These are phyloP conservation scores for Priocnemis perturbator DNA, from an alignment of 2,888 invertebrate genomes.

Conservation along the genomic window DNA sequence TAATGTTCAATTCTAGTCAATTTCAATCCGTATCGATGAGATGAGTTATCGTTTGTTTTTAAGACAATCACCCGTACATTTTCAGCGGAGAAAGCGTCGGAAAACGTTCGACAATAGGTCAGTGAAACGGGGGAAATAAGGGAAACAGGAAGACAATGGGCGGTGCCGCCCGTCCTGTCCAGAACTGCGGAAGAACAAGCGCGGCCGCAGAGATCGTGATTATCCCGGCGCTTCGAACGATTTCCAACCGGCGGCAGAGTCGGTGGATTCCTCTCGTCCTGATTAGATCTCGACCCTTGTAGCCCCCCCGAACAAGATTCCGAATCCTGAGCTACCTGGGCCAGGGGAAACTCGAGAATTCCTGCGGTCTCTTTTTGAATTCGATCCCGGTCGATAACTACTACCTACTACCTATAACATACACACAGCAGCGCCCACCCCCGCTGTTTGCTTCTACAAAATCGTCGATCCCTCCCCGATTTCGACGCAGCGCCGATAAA, in stretches of 20 bases:
- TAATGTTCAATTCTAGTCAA: too few relatives aligned
- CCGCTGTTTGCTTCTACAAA: neutral
- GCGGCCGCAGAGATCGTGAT: slow-evolving; percentile 29
- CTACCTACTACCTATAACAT: neutral
- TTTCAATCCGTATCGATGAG: too few relatives aligned
- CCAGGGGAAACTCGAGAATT: slow-evolving; percentile 17
- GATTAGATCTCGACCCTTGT: slow-evolving; percentile 36
- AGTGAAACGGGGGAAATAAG: too few relatives aligned
- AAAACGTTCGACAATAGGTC: too few relatives aligned
- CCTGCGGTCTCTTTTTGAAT: slow-evolving; percentile 26
- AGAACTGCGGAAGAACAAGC: slow-evolving; percentile 38
- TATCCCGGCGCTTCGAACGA: slow-evolving; percentile 28
- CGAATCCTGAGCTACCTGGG: slow-evolving; percentile 7
- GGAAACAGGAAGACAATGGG: slow-evolving; percentile 7
- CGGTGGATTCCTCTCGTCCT: slow-evolving; percentile 24
- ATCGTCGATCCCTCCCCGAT: slow-evolving; percentile 1
- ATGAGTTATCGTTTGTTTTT: too few relatives aligned
- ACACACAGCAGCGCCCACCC: neutral
- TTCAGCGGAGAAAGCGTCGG: too few relatives aligned
- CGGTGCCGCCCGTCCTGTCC: neutral
- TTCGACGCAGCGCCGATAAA: too few relatives aligned
- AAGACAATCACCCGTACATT: too few relatives aligned
- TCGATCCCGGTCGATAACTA: slow-evolving; percentile 1
- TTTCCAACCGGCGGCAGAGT: slow-evolving; percentile 21
- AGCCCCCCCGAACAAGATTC: slow-evolving; percentile 17